A percentile compares a stretch with the other conserved stretches of the same genome.
Conservation (phyloP, 1,140 invertebrate genomes). For the Aphelenchoides besseyi region DNA sequence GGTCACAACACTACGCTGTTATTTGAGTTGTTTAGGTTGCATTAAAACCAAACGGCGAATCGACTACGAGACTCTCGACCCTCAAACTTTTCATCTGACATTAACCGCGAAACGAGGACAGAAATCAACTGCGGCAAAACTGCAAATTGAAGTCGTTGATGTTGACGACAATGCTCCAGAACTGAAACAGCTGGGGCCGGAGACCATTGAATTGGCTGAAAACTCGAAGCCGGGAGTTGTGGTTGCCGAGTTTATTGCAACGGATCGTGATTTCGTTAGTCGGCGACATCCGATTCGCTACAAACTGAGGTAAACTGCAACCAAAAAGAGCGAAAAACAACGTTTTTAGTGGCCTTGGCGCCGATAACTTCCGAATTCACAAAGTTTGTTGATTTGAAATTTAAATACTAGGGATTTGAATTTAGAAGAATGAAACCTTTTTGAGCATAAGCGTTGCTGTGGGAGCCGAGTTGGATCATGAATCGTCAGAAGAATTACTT, state of each 20-base stretch:
- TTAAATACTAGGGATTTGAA: not conserved
- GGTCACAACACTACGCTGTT: not conserved
- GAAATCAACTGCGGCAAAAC: constrained; percentile 13
- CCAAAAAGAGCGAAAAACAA: too few species aligned
- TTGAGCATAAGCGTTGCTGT: constrained; percentile 16
- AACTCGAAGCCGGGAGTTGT: constrained; percentile 19
- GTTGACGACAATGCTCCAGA: constrained; percentile 30
- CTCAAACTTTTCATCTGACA: not conserved
- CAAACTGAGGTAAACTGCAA: too few species aligned
- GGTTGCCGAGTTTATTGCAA: constrained; percentile 21
- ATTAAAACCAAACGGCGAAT: constrained; percentile 16
- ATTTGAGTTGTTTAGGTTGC: not conserved
- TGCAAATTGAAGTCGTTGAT: constrained; percentile 26
- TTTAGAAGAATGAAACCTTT: not conserved
- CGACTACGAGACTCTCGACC: constrained; percentile 20
- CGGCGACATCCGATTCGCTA: constrained; percentile 10
- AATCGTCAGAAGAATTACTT: constrained; percentile 7
- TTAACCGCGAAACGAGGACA: not conserved
- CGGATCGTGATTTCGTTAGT: constrained; percentile 10
- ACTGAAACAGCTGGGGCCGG: constrained; percentile 6
- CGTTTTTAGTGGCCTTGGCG: constrained; percentile 1
- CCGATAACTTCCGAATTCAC: constrained; percentile 30
- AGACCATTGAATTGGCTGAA: constrained; percentile 23
- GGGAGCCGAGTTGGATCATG: constrained; percentile 30
- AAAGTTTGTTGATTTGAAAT: constrained; percentile 25